Conservation (phyloP, 2,797 vertebrate species). For the Sebastolobus altivelis region DNA sequence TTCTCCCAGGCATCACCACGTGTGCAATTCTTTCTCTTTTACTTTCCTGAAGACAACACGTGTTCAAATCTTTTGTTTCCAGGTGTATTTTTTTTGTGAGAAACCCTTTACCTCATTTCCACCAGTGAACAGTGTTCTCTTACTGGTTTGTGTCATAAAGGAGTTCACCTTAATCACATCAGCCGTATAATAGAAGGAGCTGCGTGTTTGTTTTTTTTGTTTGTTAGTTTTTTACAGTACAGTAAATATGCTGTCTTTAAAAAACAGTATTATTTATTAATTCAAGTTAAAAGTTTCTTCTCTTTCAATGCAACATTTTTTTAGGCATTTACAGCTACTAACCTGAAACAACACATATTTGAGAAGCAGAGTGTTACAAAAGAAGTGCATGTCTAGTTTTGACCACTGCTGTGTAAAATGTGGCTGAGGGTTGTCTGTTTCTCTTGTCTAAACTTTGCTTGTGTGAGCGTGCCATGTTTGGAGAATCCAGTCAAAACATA, state of each 20-base stretch:
- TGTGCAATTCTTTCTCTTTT: background rate
- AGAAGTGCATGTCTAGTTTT: constrained; percentile 5
- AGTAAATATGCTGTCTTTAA: background rate
- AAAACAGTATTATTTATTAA: background rate
- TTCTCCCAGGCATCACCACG: background rate
- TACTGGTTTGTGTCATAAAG: background rate
- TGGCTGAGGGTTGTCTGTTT: constrained; percentile 11
- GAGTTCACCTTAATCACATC: background rate
- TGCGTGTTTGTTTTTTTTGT: background rate
- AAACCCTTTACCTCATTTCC: background rate
- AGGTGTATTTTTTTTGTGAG: background rate
- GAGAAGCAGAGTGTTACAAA: constrained; percentile 5
- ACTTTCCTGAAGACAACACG: background rate
- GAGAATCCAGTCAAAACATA: constrained; percentile 50
- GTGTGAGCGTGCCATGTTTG: constrained; percentile 20
- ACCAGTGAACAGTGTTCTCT: background rate
- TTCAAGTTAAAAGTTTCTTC: background rate
- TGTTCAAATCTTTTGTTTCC: background rate
- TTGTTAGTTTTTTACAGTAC: background rate
- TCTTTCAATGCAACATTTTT: background rate
- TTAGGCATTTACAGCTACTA: background rate
- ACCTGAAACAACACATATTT: background rate
- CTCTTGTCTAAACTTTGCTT: constrained; percentile 41
- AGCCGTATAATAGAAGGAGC: background rate
- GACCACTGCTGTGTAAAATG: constrained; percentile 15